Evolutionary conservation across 2,113 vertebrate genomes (phyloP).

Genomic region (Nothoprocta perdicaria): DNA sequence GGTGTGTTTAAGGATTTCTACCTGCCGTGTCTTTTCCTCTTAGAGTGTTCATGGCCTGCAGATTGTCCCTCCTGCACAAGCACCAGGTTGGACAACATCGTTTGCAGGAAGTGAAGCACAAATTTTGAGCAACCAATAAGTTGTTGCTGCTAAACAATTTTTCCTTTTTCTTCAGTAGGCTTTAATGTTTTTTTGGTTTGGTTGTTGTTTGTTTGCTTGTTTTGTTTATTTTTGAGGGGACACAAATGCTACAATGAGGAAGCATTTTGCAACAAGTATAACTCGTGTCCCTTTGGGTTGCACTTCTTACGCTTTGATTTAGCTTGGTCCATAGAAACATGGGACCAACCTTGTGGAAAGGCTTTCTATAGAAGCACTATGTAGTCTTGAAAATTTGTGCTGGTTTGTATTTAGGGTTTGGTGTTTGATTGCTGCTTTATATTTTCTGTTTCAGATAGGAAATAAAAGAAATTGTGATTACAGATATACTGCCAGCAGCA

Average conservation of each 20-base stretch:
- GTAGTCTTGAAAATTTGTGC: neutral
- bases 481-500: neutral
- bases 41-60: neutral
- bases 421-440: neutral
- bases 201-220: no score
- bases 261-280: neutral
- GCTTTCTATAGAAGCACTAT: neutral
- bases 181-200: no score
- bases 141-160: neutral
- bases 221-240: neutral
- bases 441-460: neutral
- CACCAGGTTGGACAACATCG: neutral
- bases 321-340: neutral
- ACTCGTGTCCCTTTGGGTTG: neutral
- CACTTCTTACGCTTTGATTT: neutral
- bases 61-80: neutral
- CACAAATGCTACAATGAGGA: neutral
- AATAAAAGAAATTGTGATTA: neutral
- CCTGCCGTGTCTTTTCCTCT: neutral
- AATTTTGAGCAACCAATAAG: neutral
- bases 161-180: accelerated
- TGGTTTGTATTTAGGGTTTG: neutral
- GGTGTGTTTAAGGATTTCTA: neutral
- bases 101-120: neutral
- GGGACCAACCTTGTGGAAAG: neutral